phyloP scores from a whole-genome alignment of 1,140 invertebrate species.

The Sogatella furcifera region DNA sequence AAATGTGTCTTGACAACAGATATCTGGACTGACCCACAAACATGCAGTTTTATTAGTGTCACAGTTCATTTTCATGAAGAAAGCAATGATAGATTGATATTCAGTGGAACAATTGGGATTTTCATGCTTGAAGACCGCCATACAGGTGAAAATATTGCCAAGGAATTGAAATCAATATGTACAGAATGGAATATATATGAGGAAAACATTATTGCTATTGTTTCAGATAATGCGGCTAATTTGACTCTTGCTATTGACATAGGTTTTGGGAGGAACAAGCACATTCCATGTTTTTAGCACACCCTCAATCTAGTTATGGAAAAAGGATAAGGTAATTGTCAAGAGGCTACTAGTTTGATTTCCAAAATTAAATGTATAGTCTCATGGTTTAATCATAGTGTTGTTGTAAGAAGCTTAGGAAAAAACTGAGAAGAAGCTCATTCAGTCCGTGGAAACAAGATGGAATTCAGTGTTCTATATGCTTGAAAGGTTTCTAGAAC shows the following conservation, averaged over 20 bases:
- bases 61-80: constrained; percentile 19
- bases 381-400: constrained; percentile 15
- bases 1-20: constrained; percentile 26
- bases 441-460: constrained; percentile 25
- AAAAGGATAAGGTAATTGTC: neutral
- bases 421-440: constrained; percentile 19
- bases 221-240: constrained; percentile 33
- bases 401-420: constrained; percentile 16
- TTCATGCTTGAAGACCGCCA: constrained; percentile 10
- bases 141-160: constrained; percentile 21
- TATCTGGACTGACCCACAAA: constrained; percentile 25
- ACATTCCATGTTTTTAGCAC: constrained; percentile 33
- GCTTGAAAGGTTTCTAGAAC: constrained; percentile 25
- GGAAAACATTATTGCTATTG: constrained; percentile 31
- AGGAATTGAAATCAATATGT: constrained; percentile 20
- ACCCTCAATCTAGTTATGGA: constrained; percentile 27
- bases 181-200: constrained; percentile 29
- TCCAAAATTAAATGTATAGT: constrained; percentile 18
- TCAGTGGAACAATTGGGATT: constrained; percentile 20
- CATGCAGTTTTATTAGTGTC: constrained; percentile 24
- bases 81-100: constrained; percentile 11
- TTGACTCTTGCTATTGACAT: constrained; percentile 29
- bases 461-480: constrained; percentile 31
- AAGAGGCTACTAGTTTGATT: constrained; percentile 1
- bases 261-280: constrained; percentile 28